Evolutionary conservation across 2,888 invertebrate genomes (phyloP).

Genomic region (Hirtodrosophila trivittata): DNA sequence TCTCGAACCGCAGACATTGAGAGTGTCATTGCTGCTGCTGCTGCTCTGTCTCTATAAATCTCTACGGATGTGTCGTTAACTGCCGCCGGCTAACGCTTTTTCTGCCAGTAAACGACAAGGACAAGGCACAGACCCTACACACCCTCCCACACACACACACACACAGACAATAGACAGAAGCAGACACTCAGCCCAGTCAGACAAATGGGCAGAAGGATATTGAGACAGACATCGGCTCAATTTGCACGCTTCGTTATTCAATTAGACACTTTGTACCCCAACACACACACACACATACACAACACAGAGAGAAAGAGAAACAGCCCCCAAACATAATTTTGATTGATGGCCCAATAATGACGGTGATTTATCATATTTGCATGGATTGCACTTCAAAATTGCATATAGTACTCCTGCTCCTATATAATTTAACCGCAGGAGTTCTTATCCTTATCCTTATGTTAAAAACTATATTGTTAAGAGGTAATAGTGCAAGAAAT

Average conservation of each 20-base stretch:
- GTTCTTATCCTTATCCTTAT: too few relatives aligned
- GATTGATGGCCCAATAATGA: conserved; percentile 83
- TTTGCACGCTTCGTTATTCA: conserved; percentile 80
- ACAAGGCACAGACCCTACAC: conserved; percentile 32
- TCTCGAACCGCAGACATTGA: conserved; percentile 66
- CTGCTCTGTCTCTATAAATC: conserved; percentile 58
- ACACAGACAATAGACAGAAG: conserved; percentile 10
- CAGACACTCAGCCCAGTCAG: background rate
- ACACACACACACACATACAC: conserved; percentile 15
- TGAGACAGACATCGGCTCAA: conserved; percentile 56
- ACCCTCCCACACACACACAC: conserved; percentile 2
- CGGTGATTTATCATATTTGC: conserved; percentile 83
- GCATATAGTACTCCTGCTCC: background rate
- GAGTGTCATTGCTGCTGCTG: conserved; percentile 39
- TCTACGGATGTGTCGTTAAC: conserved; percentile 75
- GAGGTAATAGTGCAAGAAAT: too few relatives aligned
- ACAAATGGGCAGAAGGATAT: background rate
- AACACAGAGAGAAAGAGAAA: conserved; percentile 20
- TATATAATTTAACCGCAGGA: too few relatives aligned
- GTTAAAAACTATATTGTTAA: too few relatives aligned
- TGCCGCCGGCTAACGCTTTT: conserved; percentile 60
- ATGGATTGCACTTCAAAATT: conserved; percentile 55
- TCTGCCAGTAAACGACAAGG: conserved; percentile 33
- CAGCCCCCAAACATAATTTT: conserved; percentile 77
- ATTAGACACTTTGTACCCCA: conserved; percentile 75